phyloP scores from a whole-genome alignment of 2,113 vertebrate species.

The Anguilla japonica region DNA sequence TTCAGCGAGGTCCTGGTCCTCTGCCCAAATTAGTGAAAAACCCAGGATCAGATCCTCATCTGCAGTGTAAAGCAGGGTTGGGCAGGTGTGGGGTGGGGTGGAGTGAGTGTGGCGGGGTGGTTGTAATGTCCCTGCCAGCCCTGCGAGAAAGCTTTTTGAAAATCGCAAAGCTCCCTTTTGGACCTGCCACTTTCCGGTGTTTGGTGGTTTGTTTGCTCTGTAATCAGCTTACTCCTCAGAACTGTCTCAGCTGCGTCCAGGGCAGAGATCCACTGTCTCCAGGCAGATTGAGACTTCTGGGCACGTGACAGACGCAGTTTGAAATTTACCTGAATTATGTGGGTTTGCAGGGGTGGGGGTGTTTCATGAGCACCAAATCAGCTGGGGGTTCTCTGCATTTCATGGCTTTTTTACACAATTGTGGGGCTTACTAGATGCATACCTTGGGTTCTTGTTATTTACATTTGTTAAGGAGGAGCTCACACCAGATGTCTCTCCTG shows the following conservation, averaged over 20 bases:
- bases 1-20: not conserved
- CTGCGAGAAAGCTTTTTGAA: not conserved
- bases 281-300: not conserved
- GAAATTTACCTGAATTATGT: not conserved
- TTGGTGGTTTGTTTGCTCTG: not conserved
- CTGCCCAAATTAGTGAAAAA: not conserved
- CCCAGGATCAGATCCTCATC: not conserved
- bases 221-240: not conserved
- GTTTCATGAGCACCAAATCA: not conserved
- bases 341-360: not conserved
- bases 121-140: not conserved
- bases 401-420: not conserved
- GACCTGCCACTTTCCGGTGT: not conserved
- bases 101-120: no score
- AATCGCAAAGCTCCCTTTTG: not conserved
- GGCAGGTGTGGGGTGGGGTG: no score
- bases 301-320: not conserved
- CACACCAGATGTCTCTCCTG: not conserved
- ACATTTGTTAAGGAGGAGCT: not conserved
- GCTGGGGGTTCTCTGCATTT: not conserved
- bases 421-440: not conserved
- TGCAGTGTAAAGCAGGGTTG: not conserved
- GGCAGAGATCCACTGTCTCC: not conserved
- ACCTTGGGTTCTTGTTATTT: not conserved
- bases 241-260: not conserved